Evolutionary conservation across 2,888 invertebrate species (phyloP), one percentile per base, ranked within the genome.

Genomic region (Cotesia congregata): DNA sequence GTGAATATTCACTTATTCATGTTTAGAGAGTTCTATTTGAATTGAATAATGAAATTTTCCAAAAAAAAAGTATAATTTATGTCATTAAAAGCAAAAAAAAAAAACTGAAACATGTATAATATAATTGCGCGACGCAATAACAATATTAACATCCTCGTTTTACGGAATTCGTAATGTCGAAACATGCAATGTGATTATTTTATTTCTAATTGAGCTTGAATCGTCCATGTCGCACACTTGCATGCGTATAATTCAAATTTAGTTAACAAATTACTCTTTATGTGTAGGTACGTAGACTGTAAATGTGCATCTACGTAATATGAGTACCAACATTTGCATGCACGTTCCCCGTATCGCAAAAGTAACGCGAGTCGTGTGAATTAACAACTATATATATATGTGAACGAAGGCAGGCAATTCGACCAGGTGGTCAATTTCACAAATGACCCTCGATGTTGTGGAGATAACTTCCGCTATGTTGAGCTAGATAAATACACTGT

Each of bases 161-260:
- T 62, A 62, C 15, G 17, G 17, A 62, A 62, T 62, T 62, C 20
- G 20, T 20, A 7, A 62, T 62, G 15, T 38, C 38, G 38, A 15
- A 12, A 62, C 40, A n/a, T 9, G 61, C 6, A 71, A 75, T 71
- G 60, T 59, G 41, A 71, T 75, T 75, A 75, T 75, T 60, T 75
- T 65, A 40, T 59, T 75, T 60, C 60, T 75, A 59, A 75, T 75
- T 75, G 75, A 15, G 70, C 38, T 59, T 12, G 67, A 71, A 75
- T 75, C 50, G 67, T 5, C 41, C 61, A 7, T 39, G 17, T 30
- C 41, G 12, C 15, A 30, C 40, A 67, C 38, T 39, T 41, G 30
- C 67, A 62, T 60, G 67, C 67, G 50, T 75, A 79, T 77, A 79
- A 77, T 79, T 79, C 64, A 78, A 81, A 81, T 79, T 76, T 60